These are phyloP conservation scores for Pongo abelii DNA, from an alignment of 2,113 vertebrate species.

Conservation along the genomic window DNA sequence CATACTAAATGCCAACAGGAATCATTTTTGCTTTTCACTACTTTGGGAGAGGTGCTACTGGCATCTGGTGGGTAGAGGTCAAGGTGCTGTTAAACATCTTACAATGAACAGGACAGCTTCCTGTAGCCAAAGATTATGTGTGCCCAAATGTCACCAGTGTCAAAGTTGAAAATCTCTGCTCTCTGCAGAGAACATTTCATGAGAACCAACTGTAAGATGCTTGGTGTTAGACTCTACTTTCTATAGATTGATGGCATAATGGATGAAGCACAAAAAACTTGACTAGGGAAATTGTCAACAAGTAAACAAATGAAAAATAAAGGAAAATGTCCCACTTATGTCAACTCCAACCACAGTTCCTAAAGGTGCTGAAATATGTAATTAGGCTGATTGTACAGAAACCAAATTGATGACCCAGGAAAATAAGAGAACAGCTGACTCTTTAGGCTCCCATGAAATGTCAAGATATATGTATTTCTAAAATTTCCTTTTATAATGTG, in stretches of 20 bases:
- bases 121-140: no score
- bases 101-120: neutral
- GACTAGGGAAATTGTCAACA: constrained; percentile 25
- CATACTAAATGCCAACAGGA: neutral
- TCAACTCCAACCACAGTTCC: neutral
- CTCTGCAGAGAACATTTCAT: constrained; percentile 91
- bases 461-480: neutral
- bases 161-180: constrained; percentile 67
- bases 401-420: neutral
- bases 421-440: rapidly evolving
- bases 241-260: constrained; percentile 94
- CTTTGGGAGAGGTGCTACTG: no score
- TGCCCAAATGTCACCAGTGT: neutral
- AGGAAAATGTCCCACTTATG: neutral
- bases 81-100: neutral
- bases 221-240: constrained; percentile 94
- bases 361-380: no score
- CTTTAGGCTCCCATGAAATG: neutral
- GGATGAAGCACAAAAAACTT: constrained; percentile 80
- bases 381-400: rapidly evolving
- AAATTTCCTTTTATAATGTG: neutral
- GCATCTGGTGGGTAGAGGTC: neutral
- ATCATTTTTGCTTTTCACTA: neutral
- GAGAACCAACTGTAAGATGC: constrained; percentile 90
- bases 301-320: neutral